Base-by-base conservation (phyloP, 2,888 invertebrate species). In the Acleris cristana region DNA sequence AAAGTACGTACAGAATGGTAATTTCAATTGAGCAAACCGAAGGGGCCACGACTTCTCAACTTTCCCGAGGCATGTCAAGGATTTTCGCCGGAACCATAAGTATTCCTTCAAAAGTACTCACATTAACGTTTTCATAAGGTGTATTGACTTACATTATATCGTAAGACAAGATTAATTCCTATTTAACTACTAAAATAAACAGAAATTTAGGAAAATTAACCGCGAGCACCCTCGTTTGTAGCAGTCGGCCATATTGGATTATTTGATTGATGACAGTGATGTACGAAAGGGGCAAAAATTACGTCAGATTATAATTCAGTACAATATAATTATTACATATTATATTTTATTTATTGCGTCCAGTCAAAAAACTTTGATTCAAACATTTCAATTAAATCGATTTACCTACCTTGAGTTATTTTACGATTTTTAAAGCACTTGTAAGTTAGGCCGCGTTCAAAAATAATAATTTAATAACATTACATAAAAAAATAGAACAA, bases 121-220 rank as follows among this genome's bases (percentile, higher is more conserved):
- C 92, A 79, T 79, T 74, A 78, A 81, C 78, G 80, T 81, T 81
- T 85, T 83, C 81, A 87, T 85, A 81, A 81, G 77, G 75, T 77
- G 79, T 85, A 86, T 84, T 84, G 87, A 88, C 89, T 91, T 90
- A 90, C 91, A 92, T 91, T 84, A 87, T 89, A 82, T 77, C 81
- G 86, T 86, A 88, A 88, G 86, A 72, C 85, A 86, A 86, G 77
- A 79, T 77, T 80, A 77, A 78, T 68, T 74, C 71, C 70, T 75
- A 72, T 72, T 73, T 76, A 78, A 76, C 74, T 73, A 71, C 72
- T 82, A 81, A 72, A 83, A 77, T 76, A 73, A 81, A 79, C 80
- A 78, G 78, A 71, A 86, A 86, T 83, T 82, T 76, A 71, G 71
- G 74, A 76, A 81, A 81, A 81, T 77, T 79, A 84, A 81, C 85